phyloP scores from a whole-genome alignment of 2,888 invertebrate species.

The Notodromas monacha region DNA sequence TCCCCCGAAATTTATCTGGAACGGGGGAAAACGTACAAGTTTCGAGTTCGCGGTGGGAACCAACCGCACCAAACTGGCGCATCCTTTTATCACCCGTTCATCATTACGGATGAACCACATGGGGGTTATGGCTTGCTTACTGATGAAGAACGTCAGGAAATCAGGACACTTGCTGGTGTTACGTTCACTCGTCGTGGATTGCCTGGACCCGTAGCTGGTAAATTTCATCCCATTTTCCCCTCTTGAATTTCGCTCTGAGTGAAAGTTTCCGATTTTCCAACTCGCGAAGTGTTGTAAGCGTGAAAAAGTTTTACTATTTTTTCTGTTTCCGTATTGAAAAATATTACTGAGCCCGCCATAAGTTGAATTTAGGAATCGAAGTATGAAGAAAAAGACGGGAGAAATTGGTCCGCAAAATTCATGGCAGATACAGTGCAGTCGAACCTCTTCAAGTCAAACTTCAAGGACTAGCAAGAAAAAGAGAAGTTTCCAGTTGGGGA shows the following conservation, averaged over 20 bases:
- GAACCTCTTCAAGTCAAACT: no score
- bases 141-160: conserved; percentile 31
- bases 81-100: conserved; percentile 67
- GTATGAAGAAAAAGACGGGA: no score
- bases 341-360: conserved; percentile 12
- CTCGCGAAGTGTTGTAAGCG: no score
- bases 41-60: conserved; percentile 46
- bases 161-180: conserved; percentile 42
- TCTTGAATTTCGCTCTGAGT: not conserved
- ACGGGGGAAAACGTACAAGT: conserved; percentile 48
- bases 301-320: conserved; percentile 7
- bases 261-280: no score
- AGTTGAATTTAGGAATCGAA: no score
- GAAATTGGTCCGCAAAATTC: no score
- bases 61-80: conserved; percentile 50
- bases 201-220: conserved; percentile 38
- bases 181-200: conserved; percentile 47
- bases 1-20: conserved; percentile 57
- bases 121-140: conserved; percentile 45
- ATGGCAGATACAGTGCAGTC: no score
- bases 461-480: no score
- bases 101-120: conserved; percentile 48
- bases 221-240: conserved; percentile 22
- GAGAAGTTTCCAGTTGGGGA: no score
- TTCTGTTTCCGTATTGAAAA: conserved; percentile 6